These are phyloP conservation scores for Liolophura sinensis DNA, from an alignment of 1,140 invertebrate species.

Conservation along the genomic window DNA sequence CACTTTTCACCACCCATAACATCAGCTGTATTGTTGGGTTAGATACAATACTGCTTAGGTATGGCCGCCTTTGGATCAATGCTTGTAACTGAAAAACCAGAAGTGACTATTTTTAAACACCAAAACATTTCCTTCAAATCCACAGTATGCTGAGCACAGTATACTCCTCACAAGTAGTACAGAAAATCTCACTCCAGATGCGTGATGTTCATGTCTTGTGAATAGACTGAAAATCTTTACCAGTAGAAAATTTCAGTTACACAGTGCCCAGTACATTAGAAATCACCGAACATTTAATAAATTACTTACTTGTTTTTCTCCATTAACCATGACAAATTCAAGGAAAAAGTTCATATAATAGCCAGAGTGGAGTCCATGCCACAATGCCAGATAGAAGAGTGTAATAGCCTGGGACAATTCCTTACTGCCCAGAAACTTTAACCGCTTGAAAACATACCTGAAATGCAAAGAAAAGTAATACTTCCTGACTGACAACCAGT, in stretches of 20 bases:
- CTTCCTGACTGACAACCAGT: too few relatives aligned
- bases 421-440: conserved; percentile 86
- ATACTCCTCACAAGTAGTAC: not conserved
- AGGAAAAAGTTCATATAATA: conserved; percentile 92
- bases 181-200: not conserved
- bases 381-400: conserved; percentile 84
- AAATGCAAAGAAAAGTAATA: conserved; percentile 29
- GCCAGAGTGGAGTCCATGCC: conserved; percentile 90
- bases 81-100: conserved; percentile 49
- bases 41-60: conserved; percentile 49
- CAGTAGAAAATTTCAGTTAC: too few relatives aligned
- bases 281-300: not conserved
- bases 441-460: conserved; percentile 84
- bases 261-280: not conserved
- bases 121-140: conserved; percentile 7
- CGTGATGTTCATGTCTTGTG: not conserved
- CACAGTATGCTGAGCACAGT: not conserved
- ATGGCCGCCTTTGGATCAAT: conserved; percentile 41
- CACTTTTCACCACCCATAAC: conserved; percentile 67
- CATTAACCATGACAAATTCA: conserved; percentile 83
- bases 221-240: not conserved
- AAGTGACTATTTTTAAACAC: conserved; percentile 5
- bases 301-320: conserved; percentile 81
- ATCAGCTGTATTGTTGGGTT: conserved; percentile 46
- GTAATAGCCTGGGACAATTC: conserved; percentile 81